A percentile compares a stretch with the other conserved stretches of the same genome.
Conservation (phyloP, 2,888 invertebrate genomes). For the Aleiodes alternator region DNA sequence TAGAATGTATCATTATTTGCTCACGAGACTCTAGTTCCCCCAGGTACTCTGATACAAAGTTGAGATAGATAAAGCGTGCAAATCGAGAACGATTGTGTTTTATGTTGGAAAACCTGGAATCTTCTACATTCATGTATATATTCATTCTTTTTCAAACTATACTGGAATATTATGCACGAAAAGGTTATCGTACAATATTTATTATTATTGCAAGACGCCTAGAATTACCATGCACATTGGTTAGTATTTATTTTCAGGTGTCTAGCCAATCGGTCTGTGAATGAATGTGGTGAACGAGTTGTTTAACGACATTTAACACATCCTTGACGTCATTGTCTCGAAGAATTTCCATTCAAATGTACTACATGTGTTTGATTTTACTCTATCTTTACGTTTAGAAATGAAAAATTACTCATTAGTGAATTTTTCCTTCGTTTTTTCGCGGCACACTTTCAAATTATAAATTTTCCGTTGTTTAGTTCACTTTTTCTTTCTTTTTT, state of each 20-base stretch:
- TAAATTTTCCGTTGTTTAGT: not conserved
- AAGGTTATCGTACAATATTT: conserved; percentile 30
- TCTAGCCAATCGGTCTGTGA: conserved; percentile 3
- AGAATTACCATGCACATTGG: conserved; percentile 3
- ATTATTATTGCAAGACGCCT: conserved; percentile 19
- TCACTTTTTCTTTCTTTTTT: not conserved
- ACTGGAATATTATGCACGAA: not conserved
- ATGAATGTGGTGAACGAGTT: conserved; percentile 1
- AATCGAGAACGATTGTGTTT: conserved; percentile 22
- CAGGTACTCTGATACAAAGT: not conserved
- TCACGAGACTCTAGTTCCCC: conserved; percentile 15
- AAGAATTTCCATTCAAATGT: conserved; percentile 27
- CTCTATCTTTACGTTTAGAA: not conserved
- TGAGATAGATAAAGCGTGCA: conserved; percentile 26
- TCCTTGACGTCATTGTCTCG: not conserved
- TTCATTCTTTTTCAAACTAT: not conserved
- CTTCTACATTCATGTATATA: not conserved
- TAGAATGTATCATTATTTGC: conserved; percentile 30
- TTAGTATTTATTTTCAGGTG: conserved; percentile 33
- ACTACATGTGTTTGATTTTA: not conserved
- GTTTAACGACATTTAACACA: conserved; percentile 13
- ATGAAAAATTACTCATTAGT: no score
- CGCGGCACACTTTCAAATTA: not conserved
- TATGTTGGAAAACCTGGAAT: not conserved
- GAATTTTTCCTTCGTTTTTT: not conserved